Percentiles rank a stretch among this genome's conserved stretches.
Evolutionary conservation across 2,888 invertebrate species (phyloP).

Genomic region (Eumacrocentrus americanus): DNA sequence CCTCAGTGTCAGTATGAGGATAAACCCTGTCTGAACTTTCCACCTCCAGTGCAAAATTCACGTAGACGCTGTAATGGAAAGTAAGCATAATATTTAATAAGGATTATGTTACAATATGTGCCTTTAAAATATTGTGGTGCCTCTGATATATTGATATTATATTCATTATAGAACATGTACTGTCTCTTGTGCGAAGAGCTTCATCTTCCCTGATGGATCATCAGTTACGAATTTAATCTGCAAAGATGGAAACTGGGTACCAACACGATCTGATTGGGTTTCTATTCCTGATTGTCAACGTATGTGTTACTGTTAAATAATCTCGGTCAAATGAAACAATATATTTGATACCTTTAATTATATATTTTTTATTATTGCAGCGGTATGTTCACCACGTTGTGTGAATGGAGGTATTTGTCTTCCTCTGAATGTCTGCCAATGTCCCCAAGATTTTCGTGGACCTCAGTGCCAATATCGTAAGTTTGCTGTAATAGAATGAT

Average conservation of each 20-base stretch:
- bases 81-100: slow-evolving; percentile 62
- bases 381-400: slow-evolving; percentile 75
- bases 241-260: slow-evolving; percentile 73
- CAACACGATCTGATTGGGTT: slow-evolving; percentile 68
- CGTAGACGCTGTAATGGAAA: slow-evolving; percentile 68
- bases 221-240: slow-evolving; percentile 73
- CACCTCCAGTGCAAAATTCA: slow-evolving; percentile 72
- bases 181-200: slow-evolving; percentile 69
- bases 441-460: slow-evolving; percentile 74
- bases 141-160: slow-evolving; percentile 7
- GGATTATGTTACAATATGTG: slow-evolving; percentile 7
- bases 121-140: too few relatives aligned
- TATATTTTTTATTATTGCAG: slow-evolving; percentile 54
- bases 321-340: background rate
- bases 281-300: slow-evolving; percentile 76
- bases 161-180: slow-evolving; percentile 68
- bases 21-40: slow-evolving; percentile 72
- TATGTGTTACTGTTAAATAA: slow-evolving; percentile 55
- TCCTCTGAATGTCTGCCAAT: slow-evolving; percentile 78
- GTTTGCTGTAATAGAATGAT: slow-evolving; percentile 38
- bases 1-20: slow-evolving; percentile 77
- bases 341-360: background rate
- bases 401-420: slow-evolving; percentile 83
- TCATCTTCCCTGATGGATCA: slow-evolving; percentile 76
- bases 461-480: slow-evolving; percentile 74